Evolutionary conservation across 1,140 invertebrate species (phyloP).

Genomic region (Bombus superbus): DNA sequence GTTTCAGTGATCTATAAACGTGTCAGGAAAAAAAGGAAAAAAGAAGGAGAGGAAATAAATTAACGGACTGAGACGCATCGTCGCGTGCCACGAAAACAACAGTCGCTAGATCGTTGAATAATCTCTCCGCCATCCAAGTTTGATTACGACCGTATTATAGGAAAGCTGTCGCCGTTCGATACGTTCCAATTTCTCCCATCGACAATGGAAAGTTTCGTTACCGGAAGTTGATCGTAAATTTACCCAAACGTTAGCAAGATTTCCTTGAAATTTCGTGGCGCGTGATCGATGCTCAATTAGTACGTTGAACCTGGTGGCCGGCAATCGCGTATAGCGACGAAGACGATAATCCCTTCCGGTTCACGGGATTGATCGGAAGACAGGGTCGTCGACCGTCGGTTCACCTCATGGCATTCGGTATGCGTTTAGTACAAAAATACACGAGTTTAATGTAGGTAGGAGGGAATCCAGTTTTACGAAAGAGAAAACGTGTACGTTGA

Average conservation of each 20-base stretch:
- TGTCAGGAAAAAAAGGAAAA: conserved; percentile 14
- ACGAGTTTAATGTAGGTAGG: conserved; percentile 64
- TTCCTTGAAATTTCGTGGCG: conserved; percentile 19
- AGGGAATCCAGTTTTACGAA: conserved; percentile 48
- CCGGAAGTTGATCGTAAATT: no score
- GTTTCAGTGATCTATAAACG: conserved; percentile 26
- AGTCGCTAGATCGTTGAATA: not conserved
- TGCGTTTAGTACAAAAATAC: conserved; percentile 74
- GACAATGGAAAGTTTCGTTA: no score
- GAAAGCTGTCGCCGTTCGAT: no score
- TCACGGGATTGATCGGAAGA: not conserved
- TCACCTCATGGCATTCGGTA: conserved; percentile 62
- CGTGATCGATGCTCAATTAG: conserved; percentile 9
- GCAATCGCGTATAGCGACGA: not conserved
- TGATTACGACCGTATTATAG: not conserved
- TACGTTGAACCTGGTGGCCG: not conserved
- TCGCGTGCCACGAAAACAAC: conserved; percentile 7
- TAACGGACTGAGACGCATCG: conserved; percentile 62
- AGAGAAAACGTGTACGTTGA: not conserved
- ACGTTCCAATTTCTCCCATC: no score
- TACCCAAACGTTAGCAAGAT: no score
- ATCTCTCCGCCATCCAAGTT: not conserved
- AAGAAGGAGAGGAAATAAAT: conserved; percentile 44
- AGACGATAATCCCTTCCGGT: conserved; percentile 12
- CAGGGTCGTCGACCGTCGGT: conserved; percentile 28